phyloP scores from a whole-genome alignment of 2,113 vertebrate species.

The Columba janthina region DNA sequence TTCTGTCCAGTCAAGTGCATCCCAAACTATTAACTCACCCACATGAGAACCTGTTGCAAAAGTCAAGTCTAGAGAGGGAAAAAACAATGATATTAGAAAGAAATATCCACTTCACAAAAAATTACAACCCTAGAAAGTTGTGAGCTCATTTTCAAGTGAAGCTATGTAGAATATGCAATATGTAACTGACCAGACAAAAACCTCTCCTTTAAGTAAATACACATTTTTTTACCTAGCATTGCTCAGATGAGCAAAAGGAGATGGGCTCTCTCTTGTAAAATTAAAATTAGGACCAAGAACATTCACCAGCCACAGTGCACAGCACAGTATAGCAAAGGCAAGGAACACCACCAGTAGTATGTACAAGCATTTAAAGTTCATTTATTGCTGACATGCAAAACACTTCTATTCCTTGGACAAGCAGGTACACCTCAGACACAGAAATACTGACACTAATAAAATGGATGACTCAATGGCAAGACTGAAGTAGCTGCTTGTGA shows the following conservation, averaged over 20 bases:
- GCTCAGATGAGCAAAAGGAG: not conserved
- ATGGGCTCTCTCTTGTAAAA: not conserved
- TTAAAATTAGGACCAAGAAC: not conserved
- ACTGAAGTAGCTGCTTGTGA: not conserved
- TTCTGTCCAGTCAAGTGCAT: constrained; percentile 84
- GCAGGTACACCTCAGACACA: not conserved
- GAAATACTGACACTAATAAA: not conserved
- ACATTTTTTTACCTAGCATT: not conserved
- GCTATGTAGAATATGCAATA: not conserved
- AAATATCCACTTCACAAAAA: not conserved
- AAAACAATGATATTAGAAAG: not conserved
- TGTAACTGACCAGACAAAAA: not conserved
- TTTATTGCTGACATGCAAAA: not conserved
- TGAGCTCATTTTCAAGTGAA: not conserved
- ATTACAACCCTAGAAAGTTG: not conserved
- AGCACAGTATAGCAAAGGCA: not conserved
- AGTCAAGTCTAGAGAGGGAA: constrained; percentile 65
- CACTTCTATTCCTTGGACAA: not conserved
- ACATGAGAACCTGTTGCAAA: constrained; percentile 91
- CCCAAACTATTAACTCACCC: constrained; percentile 94
- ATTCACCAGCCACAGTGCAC: not conserved
- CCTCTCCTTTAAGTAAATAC: not conserved
- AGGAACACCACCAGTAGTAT: not conserved
- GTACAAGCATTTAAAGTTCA: not conserved
- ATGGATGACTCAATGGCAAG: not conserved